Base-by-base conservation (phyloP, 2,888 invertebrate species). In the Toxonevra muliebris region DNA sequence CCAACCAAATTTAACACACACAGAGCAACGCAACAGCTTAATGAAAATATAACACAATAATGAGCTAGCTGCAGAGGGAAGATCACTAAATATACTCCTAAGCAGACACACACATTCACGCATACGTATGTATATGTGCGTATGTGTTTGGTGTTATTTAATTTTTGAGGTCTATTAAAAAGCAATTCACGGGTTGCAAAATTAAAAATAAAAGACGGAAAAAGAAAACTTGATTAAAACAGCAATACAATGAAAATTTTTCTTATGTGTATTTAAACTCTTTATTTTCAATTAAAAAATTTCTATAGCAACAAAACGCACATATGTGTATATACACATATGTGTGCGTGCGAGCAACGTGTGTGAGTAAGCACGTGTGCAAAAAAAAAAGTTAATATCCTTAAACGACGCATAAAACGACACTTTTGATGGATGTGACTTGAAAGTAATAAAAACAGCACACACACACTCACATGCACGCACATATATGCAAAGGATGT, bases 51-150 rank as follows among this genome's bases (percentile, higher is more conserved):
- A 30, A 30, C 19, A 20, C 20, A 19, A 2, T 15, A 11, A 48
- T 48, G 20, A 30, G n/a, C n/a, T 53, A n/a, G 53, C 20, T 53
- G 30, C 62, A 54, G 30, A 54, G 53, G 53, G 15, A 43, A 54
- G 54, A 19, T 53, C 53, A 54, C 54, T 54, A 57, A 63, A 57
- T 40, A 57, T 43, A 54, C 57, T 63, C 30, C 13, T 48, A 48
- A 48, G 8, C 15, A 48, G 4, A 8, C 15, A 48, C 48, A 48
- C 15, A 48, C 8, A 48, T 8, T 5, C 48, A 48, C 15, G 2
- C 4, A 48, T 8, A 48, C 15, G 8, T 48, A 48, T 48, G 15
- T 48, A 8, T 3, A 48, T 15, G 15, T 48, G 48, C 15, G 8
- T n/a, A 48, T 13, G 48, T 15, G 8, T 48, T 5, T 8, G 15